Percentiles rank a stretch among this genome's conserved stretches.
Conservation (phyloP, 2,888 invertebrate species). For the Brachynemurus nebulosus region DNA sequence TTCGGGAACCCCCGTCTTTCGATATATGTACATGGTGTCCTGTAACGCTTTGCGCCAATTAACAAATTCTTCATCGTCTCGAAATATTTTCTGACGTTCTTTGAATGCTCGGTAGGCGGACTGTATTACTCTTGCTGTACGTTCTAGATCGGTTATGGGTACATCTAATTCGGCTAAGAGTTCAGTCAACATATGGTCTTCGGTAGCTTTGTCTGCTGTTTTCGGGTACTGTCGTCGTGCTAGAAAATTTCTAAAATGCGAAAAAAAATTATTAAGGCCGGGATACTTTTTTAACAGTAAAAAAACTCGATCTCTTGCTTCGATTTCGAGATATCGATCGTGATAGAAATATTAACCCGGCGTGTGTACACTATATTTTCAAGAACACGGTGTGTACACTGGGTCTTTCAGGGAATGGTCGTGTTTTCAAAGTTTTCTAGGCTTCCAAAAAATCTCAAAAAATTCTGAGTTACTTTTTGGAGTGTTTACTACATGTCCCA, state of each 20-base stretch:
- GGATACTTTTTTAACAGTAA: background rate
- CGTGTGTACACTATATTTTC: too few species aligned
- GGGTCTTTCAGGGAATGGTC: too few species aligned
- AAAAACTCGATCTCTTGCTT: too few species aligned
- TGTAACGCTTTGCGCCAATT: conserved; percentile 30
- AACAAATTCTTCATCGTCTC: conserved; percentile 23
- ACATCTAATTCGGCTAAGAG: conserved; percentile 22
- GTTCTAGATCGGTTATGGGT: conserved; percentile 14
- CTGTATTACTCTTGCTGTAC: conserved; percentile 19
- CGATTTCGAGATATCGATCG: too few species aligned
- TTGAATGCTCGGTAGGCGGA: background rate
- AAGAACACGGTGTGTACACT: too few species aligned
- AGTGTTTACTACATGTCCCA: too few species aligned
- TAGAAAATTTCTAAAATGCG: conserved; percentile 10
- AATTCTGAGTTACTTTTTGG: too few species aligned
- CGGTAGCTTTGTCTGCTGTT: conserved; percentile 16
- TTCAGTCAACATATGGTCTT: conserved; percentile 21
- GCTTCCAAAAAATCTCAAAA: too few species aligned
- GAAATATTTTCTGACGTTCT: conserved; percentile 18
- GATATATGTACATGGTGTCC: conserved; percentile 8
- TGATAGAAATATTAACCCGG: too few species aligned
- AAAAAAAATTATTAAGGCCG: background rate
- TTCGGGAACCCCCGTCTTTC: conserved; percentile 22
- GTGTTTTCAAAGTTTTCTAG: too few species aligned
- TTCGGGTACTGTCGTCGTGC: conserved; percentile 5